Evolutionary conservation across 2,797 vertebrate genomes (phyloP).

Genomic region (Sebastes matsubarae): DNA sequence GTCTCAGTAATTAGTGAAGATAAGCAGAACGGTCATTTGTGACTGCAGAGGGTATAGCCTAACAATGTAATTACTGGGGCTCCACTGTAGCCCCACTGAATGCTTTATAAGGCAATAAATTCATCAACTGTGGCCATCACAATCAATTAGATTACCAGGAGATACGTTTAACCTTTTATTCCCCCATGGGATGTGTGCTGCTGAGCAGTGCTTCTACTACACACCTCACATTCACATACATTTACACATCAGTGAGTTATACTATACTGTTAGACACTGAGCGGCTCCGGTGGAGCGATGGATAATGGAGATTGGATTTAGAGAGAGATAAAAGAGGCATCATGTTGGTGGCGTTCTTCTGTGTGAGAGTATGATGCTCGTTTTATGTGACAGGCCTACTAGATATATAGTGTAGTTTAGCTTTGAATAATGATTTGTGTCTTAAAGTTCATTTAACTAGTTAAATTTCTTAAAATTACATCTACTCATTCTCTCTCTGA

Average conservation of each 20-base stretch:
- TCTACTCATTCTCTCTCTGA: background rate
- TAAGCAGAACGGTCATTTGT: conserved; percentile 3
- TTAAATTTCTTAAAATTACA: background rate
- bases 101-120: background rate
- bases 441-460: background rate
- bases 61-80: conserved; percentile 15
- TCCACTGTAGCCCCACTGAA: background rate
- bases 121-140: background rate
- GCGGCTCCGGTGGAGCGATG: background rate
- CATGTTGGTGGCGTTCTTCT: background rate
- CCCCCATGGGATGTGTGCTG: background rate
- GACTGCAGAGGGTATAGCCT: background rate
- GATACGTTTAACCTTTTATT: background rate
- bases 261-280: background rate
- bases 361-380: background rate
- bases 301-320: background rate
- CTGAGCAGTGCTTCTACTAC: background rate
- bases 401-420: background rate
- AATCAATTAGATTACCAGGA: background rate
- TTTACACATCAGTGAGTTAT: background rate
- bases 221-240: background rate
- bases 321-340: background rate
- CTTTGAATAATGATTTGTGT: background rate
- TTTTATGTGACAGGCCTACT: background rate
- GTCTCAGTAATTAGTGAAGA: conserved; percentile 20